Percentiles rank a stretch among this genome's conserved stretches.
Evolutionary conservation across 2,113 vertebrate species (phyloP).

Genomic region (Tenrec ecaudatus): DNA sequence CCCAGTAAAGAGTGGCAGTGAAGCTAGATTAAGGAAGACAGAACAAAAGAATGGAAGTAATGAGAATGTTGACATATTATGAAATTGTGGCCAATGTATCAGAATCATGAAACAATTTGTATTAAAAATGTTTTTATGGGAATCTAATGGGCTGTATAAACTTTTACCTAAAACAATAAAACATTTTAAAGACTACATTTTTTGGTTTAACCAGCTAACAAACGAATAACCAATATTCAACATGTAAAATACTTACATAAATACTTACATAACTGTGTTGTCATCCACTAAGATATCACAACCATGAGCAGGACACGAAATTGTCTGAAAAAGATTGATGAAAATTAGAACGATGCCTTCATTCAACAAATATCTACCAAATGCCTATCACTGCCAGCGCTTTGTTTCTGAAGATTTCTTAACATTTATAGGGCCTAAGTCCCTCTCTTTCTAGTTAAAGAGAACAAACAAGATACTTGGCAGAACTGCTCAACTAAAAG

Average conservation of each 20-base stretch:
- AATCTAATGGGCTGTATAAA: not conserved
- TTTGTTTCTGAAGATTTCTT: not conserved
- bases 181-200: not conserved
- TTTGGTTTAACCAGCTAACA: conserved; percentile 36
- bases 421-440: not conserved
- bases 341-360: conserved; percentile 75
- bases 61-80: not conserved
- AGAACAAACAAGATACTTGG: conserved; percentile 25
- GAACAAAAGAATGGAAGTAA: not conserved
- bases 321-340: conserved; percentile 90
- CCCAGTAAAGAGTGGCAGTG: not conserved
- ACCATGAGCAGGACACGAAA: conserved; percentile 99
- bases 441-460: not conserved
- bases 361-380: conserved; percentile 68
- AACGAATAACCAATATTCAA: conserved; percentile 53
- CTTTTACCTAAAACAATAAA: not conserved
- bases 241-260: conserved; percentile 65
- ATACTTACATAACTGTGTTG: conserved; percentile 99
- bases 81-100: not conserved
- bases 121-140: not conserved
- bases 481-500: not conserved
- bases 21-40: not conserved
- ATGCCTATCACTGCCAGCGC: conserved; percentile 42
- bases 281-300: conserved; percentile 99
- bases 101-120: not conserved